phyloP scores from a whole-genome alignment of 2,797 vertebrate species.

The Sebastes flavidus region DNA sequence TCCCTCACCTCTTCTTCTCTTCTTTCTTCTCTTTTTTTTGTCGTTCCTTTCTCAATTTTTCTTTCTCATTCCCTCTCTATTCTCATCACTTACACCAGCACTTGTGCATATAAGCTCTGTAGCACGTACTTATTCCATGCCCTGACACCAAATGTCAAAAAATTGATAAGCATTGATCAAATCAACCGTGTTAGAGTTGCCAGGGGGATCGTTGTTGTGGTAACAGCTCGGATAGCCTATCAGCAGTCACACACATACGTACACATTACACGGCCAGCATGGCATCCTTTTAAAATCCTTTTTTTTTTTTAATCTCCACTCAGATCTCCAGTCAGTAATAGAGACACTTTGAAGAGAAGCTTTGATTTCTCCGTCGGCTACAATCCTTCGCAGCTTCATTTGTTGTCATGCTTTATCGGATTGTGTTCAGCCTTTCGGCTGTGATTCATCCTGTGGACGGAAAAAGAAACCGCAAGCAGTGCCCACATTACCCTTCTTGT shows the following conservation, averaged over 20 bases:
- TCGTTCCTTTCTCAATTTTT: background rate
- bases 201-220: conserved; percentile 62
- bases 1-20: background rate
- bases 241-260: conserved; percentile 25
- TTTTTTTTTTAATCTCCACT: background rate
- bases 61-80: background rate
- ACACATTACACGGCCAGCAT: background rate
- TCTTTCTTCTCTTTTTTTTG: background rate
- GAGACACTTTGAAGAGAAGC: conserved; percentile 1
- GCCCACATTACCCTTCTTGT: conserved; percentile 6
- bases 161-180: conserved; percentile 62
- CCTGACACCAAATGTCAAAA: conserved; percentile 27
- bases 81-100: background rate
- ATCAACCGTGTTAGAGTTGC: conserved; percentile 48
- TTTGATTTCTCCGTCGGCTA: conserved; percentile 29
- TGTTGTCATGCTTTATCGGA: conserved; percentile 29
- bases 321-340: conserved; percentile 8
- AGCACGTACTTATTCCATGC: background rate
- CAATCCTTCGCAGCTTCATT: conserved; percentile 32
- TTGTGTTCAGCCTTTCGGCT: conserved; percentile 1
- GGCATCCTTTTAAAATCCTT: background rate
- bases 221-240: conserved; percentile 54
- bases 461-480: conserved; percentile 8
- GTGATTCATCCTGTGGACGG: conserved; percentile 36
- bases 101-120: background rate